phyloP scores from a whole-genome alignment of 1,140 invertebrate species.

The Rhagoletis pomonella region DNA sequence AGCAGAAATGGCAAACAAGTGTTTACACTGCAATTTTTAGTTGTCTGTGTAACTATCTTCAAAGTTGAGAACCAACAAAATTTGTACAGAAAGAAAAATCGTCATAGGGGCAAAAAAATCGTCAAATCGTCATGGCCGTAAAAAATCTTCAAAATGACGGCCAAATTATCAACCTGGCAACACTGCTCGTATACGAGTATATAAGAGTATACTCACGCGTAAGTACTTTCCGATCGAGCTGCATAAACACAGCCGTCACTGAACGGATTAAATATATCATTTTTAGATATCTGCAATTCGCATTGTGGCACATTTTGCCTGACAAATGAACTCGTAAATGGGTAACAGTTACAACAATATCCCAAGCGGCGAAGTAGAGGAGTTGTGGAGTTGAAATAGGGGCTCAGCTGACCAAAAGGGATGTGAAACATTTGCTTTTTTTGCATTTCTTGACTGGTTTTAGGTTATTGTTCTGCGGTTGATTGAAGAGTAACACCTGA shows the following conservation, averaged over 20 bases:
- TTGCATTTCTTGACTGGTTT: background rate
- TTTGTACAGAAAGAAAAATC: too few species aligned
- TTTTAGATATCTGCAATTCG: constrained; percentile 43
- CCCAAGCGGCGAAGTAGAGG: background rate
- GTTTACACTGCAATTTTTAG: too few species aligned
- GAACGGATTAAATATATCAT: constrained; percentile 49
- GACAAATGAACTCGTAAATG: constrained; percentile 38
- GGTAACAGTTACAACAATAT: background rate
- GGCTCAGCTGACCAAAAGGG: background rate
- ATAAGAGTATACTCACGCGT: too few species aligned
- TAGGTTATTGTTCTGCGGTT: constrained; percentile 6
- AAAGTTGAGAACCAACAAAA: too few species aligned
- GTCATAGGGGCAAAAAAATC: too few species aligned
- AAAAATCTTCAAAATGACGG: too few species aligned
- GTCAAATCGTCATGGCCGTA: too few species aligned
- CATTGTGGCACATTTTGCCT: constrained; percentile 35
- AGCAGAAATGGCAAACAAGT: too few species aligned
- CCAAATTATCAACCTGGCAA: too few species aligned
- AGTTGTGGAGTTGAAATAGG: background rate
- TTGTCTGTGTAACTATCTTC: too few species aligned
- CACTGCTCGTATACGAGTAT: too few species aligned
- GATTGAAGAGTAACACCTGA: constrained; percentile 32
- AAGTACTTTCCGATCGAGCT: background rate
- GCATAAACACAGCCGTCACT: constrained; percentile 9
- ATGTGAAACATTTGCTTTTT: background rate